Conservation (phyloP, 1,140 invertebrate species). For the Psix sp. region DNA sequence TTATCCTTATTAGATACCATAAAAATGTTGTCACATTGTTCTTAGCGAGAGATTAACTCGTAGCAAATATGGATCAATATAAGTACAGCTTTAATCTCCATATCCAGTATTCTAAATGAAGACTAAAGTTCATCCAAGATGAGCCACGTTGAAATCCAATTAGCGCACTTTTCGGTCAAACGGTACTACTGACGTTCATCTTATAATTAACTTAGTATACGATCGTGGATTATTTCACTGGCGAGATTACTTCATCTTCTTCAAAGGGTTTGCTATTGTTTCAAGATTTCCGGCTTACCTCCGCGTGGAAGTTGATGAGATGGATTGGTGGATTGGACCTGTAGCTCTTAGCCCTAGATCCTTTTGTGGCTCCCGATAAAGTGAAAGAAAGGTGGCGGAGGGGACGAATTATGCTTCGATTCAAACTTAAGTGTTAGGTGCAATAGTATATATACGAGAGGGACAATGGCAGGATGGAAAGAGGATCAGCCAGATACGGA, state of each 20-base stretch:
- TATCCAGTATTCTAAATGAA: no score
- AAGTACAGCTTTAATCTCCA: no score
- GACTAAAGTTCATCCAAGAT: neutral
- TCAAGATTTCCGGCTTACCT: conserved; percentile 40
- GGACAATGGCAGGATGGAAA: conserved; percentile 32
- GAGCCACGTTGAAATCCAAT: conserved; percentile 21
- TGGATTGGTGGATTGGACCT: conserved; percentile 29
- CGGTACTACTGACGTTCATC: no score
- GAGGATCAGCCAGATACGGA: conserved; percentile 45
- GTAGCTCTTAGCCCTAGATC: conserved; percentile 18
- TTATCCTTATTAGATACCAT: no score
- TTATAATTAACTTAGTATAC: conserved; percentile 34
- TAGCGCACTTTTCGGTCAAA: neutral
- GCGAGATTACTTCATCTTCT: conserved; percentile 1
- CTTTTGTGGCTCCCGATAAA: conserved; percentile 43
- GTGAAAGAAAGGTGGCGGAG: conserved; percentile 5
- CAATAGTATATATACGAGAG: conserved; percentile 23
- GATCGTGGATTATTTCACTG: conserved; percentile 16
- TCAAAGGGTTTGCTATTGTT: conserved; percentile 27
- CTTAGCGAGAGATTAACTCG: no score
- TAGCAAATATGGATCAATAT: no score
- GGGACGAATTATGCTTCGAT: conserved; percentile 31
- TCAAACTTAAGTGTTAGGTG: conserved; percentile 34
- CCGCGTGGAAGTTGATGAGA: conserved; percentile 11
- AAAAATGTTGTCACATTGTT: no score